Evolutionary conservation across 1,140 invertebrate genomes (phyloP), one percentile per base, ranked within the genome.

Genomic region (Drosophila takahashii): DNA sequence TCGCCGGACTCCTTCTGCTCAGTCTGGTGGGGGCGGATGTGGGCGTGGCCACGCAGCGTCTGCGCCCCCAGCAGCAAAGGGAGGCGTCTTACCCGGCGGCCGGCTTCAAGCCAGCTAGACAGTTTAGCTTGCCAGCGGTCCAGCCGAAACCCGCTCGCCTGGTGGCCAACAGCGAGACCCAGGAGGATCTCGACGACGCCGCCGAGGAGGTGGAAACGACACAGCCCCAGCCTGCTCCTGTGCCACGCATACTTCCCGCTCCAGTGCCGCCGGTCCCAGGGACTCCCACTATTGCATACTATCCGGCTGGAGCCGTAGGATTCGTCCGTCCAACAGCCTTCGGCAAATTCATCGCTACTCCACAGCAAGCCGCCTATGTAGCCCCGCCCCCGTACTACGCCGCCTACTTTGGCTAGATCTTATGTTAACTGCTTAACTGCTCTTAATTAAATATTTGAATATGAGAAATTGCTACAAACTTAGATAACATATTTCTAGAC

Each of bases 141-240:
- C 62, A 69, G 11, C 57, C 76, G 3, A 77, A 91, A 37, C 59
- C 89, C 9, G 81, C 81, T 4, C 79, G 79, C 11, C 42, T 91
- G 10, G 81, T 79, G 22, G 89, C 79, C n/a, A 80, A 79, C 52
- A 90, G 89, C 34, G 90, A 91, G 34, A 81, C 85, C 4, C 77
- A 86, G 15, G 75, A 83, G 50, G 90, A 91, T 18, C 65, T 90
- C 8, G 90, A 85, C 13, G 84, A 79, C 48, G 79, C 76, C 8
- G 74, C 77, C 15, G 90, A 91, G 22, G 78, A 85, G 34, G 78
- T 86, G 29, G 53, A 74, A 9, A 59, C 77, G 13, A 51, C 57
- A 18, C 74, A 54, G n/a, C 27, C 64, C 10, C 34, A 32, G 6
- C 26, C 48, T 5, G 42, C 32, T 9, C 36, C 51, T 4, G 15